Evolutionary conservation across 2,888 invertebrate genomes (phyloP).

Genomic region (Rhingia rostrata): DNA sequence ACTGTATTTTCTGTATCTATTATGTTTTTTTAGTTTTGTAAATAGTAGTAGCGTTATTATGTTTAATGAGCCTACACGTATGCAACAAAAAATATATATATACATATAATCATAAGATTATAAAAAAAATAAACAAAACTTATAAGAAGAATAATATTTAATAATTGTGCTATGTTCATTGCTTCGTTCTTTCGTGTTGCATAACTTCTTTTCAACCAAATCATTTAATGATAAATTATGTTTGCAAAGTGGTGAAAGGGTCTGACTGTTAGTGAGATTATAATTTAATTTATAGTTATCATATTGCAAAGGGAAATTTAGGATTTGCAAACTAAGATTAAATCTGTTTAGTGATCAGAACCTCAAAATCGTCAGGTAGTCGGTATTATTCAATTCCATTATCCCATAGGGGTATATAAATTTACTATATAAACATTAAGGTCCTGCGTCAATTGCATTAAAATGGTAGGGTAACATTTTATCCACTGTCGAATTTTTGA

Average conservation of each 20-base stretch:
- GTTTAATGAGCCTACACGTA: constrained; percentile 24
- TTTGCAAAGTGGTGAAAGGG: neutral
- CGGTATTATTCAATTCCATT: no score
- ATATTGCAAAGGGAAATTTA: no score
- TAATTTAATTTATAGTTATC: no score
- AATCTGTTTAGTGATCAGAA: no score
- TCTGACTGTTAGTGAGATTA: neutral
- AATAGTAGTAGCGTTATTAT: constrained; percentile 57
- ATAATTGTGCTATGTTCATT: constrained; percentile 31
- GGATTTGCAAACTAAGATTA: no score
- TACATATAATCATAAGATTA: constrained; percentile 63
- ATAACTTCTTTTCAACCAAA: neutral
- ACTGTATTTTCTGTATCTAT: constrained; percentile 71
- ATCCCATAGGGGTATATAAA: no score
- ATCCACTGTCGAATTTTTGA: no score
- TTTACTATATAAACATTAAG: no score
- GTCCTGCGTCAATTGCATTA: no score
- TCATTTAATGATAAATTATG: neutral
- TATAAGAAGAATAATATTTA: constrained; percentile 39
- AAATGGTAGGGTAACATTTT: no score
- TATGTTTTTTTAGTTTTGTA: constrained; percentile 71
- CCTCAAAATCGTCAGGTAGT: no score
- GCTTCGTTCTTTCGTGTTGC: neutral
- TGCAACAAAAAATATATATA: constrained; percentile 36
- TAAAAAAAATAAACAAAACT: constrained; percentile 53